A percentile compares a stretch with the other conserved stretches of the same genome.
These are phyloP conservation scores for Drosophila acutilabella DNA, from an alignment of 2,888 invertebrate species.

Conservation along the genomic window DNA sequence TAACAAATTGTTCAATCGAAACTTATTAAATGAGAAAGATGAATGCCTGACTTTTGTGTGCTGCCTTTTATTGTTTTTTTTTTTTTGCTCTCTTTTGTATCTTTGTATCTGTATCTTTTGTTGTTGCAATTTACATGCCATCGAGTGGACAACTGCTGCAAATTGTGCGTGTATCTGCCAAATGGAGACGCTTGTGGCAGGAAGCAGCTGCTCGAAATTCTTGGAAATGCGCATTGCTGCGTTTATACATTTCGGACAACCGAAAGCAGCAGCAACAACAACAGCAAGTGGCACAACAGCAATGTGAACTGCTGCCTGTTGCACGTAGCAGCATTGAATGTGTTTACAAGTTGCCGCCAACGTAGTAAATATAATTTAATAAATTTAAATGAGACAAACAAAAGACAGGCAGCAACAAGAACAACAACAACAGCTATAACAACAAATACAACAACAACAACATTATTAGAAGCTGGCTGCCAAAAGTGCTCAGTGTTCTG, in stretches of 20 bases:
- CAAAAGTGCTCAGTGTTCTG: slow-evolving; percentile 47
- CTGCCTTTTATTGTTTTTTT: neutral
- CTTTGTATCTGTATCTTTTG: slow-evolving; percentile 38
- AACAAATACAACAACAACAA: slow-evolving; percentile 46
- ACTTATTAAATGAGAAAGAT: slow-evolving; percentile 41
- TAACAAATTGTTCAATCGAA: slow-evolving; percentile 25
- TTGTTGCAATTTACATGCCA: slow-evolving; percentile 62
- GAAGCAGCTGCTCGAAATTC: slow-evolving; percentile 81
- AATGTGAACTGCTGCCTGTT: slow-evolving; percentile 37
- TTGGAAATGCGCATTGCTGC: slow-evolving; percentile 62
- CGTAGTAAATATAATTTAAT: slow-evolving; percentile 70
- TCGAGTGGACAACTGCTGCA: slow-evolving; percentile 56
- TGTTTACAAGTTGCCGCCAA: slow-evolving; percentile 49
- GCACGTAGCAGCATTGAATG: slow-evolving; percentile 9
- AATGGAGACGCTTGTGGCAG: slow-evolving; percentile 47
- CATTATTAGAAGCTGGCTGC: slow-evolving; percentile 62
- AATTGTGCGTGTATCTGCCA: slow-evolving; percentile 61
- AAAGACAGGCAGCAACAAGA: slow-evolving; percentile 42
- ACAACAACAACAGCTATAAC: slow-evolving; percentile 29
- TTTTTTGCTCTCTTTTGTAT: slow-evolving; percentile 39
- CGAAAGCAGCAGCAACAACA: slow-evolving; percentile 31
- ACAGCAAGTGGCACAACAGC: slow-evolving; percentile 7
- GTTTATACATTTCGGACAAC: slow-evolving; percentile 49
- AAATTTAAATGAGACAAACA: slow-evolving; percentile 73
- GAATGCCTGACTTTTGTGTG: neutral